These are phyloP conservation scores for Morelia viridis DNA, from an alignment of 2,797 vertebrate species.

Conservation along the genomic window DNA sequence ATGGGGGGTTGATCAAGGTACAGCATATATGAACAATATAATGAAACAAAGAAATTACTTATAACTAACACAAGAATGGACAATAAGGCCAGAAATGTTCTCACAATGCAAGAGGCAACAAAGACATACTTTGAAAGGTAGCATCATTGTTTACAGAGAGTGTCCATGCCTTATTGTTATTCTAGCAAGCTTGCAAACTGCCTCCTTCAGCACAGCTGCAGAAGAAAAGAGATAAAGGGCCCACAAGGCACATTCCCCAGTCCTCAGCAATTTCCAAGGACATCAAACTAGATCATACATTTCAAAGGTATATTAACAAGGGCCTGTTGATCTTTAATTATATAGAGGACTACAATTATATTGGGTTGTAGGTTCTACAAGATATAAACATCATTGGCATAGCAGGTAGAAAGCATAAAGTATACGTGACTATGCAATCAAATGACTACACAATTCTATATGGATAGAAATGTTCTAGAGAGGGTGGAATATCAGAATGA, in stretches of 20 bases:
- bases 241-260: neutral
- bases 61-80: neutral
- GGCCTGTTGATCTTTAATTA: neutral
- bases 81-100: neutral
- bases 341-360: neutral
- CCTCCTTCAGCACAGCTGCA: neutral
- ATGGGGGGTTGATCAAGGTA: neutral
- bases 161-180: neutral
- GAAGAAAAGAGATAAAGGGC: neutral
- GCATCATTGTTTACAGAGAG: neutral
- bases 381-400: neutral
- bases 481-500: no score
- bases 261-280: neutral
- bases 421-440: neutral
- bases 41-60: neutral
- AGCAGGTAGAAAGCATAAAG: neutral
- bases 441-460: neutral
- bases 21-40: neutral
- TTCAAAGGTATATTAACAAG: neutral
- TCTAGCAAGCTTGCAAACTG: neutral
- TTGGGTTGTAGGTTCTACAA: neutral
- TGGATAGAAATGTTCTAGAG: neutral
- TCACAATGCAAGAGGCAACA: neutral
- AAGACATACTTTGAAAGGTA: neutral
- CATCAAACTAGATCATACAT: neutral